These are phyloP conservation scores for Cryptotis parvus DNA, from an alignment of 2,113 vertebrate genomes.

Conservation along the genomic window DNA sequence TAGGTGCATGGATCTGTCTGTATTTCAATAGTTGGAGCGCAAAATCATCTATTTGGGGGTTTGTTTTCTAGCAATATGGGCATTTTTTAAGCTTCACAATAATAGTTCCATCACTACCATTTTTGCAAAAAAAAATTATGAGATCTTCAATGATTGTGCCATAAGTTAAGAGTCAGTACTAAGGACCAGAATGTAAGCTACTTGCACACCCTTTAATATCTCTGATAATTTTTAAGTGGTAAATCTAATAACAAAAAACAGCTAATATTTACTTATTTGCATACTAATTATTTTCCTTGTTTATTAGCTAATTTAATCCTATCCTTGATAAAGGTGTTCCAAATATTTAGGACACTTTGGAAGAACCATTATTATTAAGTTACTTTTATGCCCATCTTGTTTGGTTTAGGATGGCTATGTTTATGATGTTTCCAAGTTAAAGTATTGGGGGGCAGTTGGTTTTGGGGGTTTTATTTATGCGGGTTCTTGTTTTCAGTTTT, in stretches of 20 bases:
- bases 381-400: not conserved
- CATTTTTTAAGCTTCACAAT: too few species aligned
- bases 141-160: not conserved
- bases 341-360: constrained; percentile 34
- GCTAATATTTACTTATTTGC: not conserved
- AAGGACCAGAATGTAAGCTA: not conserved
- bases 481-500: too few species aligned
- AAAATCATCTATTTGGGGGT: too few species aligned
- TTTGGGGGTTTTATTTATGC: too few species aligned
- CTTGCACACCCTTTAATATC: not conserved
- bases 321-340: not conserved
- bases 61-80: too few species aligned
- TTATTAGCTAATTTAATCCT: not conserved
- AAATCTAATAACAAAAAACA: not conserved
- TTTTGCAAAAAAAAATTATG: not conserved
- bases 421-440: not conserved
- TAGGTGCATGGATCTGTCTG: too few species aligned
- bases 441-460: not conserved
- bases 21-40: too few species aligned
- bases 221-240: constrained; percentile 30
- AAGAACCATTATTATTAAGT: not conserved
- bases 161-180: too few species aligned
- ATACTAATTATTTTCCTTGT: constrained; percentile 28
- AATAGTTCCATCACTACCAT: not conserved
- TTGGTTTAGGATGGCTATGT: not conserved